Conservation (phyloP, 2,113 vertebrate genomes). For the Varanus komodoensis region DNA sequence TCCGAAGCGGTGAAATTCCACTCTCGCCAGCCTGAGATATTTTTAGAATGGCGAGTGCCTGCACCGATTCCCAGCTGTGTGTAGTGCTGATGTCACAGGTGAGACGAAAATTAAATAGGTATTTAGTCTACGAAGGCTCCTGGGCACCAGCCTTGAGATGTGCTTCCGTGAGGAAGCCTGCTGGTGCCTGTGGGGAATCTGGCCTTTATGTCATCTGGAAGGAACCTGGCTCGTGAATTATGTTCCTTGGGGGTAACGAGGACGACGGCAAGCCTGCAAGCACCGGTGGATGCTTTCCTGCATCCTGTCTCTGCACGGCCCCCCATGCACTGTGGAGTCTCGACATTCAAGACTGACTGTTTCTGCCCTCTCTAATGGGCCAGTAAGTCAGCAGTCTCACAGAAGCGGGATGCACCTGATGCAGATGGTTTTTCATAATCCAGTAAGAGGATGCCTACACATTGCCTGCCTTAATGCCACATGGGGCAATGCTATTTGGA, state of each 20-base stretch:
- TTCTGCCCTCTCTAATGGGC: not conserved
- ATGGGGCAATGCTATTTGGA: not conserved
- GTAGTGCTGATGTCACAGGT: not conserved
- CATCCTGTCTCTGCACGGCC: not conserved
- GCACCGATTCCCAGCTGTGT: not conserved
- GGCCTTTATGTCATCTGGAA: constrained; percentile 2
- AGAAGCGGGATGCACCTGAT: not conserved
- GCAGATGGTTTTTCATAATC: not conserved
- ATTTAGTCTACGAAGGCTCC: not conserved
- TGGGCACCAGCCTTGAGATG: not conserved
- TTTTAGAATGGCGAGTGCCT: not conserved
- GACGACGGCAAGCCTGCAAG: not conserved
- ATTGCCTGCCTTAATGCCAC: not conserved
- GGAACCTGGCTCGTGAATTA: constrained; percentile 2
- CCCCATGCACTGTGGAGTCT: not conserved
- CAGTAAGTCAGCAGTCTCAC: not conserved
- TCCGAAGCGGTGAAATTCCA: not conserved
- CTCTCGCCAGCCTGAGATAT: not conserved
- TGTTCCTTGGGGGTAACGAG: not conserved
- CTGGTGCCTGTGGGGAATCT: not conserved
- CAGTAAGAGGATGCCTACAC: not conserved
- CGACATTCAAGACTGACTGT: not conserved
- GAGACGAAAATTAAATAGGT: not conserved
- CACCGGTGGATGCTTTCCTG: not conserved
- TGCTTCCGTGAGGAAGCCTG: not conserved